phyloP scores from a whole-genome alignment of 2,888 invertebrate species.

The Sinotaia quadrata region DNA sequence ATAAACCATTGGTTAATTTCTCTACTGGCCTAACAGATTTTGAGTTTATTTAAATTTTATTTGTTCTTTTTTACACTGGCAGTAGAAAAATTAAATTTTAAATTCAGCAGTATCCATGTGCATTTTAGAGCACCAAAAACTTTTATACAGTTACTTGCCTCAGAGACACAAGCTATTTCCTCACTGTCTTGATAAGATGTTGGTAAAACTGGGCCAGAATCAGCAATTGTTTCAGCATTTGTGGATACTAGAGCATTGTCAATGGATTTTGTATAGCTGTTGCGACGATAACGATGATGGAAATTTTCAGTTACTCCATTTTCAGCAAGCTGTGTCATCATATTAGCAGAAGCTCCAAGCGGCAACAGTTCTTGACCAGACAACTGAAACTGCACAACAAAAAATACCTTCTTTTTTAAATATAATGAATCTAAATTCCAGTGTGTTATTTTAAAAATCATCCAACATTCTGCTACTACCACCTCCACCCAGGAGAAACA shows the following conservation, averaged over 20 bases:
- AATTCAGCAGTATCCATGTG: no score
- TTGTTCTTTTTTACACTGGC: background rate
- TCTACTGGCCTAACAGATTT: background rate
- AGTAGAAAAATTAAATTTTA: no score
- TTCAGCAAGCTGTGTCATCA: conserved; percentile 25
- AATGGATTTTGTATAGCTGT: conserved; percentile 45
- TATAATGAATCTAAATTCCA: no score
- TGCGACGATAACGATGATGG: conserved; percentile 37
- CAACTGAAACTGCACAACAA: background rate
- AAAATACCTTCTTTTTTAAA: no score
- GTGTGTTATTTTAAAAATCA: no score
- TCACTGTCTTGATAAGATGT: background rate
- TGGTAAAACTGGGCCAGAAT: conserved; percentile 4
- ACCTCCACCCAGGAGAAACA: no score
- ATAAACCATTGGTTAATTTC: no score
- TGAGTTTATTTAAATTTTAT: background rate
- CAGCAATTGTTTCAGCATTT: background rate
- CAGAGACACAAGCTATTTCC: no score
- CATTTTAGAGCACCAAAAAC: background rate
- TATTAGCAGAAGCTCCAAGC: conserved; percentile 37
- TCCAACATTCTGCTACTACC: no score
- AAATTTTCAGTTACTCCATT: conserved; percentile 26
- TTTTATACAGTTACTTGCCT: no score
- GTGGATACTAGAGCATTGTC: conserved; percentile 26
- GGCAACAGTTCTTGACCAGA: conserved; percentile 26